Evolutionary conservation across 2,797 vertebrate genomes (phyloP).

Genomic region (Spatula clypeata): DNA sequence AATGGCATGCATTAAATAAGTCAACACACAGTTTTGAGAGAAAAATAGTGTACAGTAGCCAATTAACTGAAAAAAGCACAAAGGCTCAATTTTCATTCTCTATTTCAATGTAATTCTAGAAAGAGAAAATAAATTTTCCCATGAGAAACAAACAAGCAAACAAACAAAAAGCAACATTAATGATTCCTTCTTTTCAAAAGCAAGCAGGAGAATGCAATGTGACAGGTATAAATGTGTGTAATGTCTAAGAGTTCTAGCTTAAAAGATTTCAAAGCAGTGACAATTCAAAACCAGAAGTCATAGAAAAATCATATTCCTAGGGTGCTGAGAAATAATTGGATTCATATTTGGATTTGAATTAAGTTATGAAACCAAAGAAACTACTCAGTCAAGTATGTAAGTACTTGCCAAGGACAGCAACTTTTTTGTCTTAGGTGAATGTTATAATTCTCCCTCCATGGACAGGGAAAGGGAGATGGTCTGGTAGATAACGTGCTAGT

Average conservation of each 20-base stretch:
- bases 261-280: slow-evolving; percentile 54
- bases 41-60: background rate
- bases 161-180: background rate
- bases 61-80: background rate
- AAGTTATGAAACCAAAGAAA: slow-evolving; percentile 16
- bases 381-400: background rate
- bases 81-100: slow-evolving; percentile 30
- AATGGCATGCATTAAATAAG: slow-evolving; percentile 18
- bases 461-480: background rate
- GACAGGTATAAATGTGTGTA: slow-evolving; percentile 34
- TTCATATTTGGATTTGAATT: slow-evolving; percentile 29
- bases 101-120: slow-evolving; percentile 36
- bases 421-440: background rate
- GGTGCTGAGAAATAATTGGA: slow-evolving; percentile 25
- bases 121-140: slow-evolving; percentile 47
- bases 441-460: background rate
- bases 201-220: background rate
- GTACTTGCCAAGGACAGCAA: background rate
- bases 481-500: background rate
- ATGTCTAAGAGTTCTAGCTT: slow-evolving; percentile 24
- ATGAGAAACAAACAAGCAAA: background rate
- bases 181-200: slow-evolving; percentile 56
- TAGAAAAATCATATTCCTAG: slow-evolving; percentile 25
- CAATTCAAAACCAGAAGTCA: slow-evolving; percentile 21
- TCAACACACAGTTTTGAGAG: background rate